Evolutionary conservation across 2,888 invertebrate genomes (phyloP).

Genomic region (Aphidoletes aphidimyza): DNA sequence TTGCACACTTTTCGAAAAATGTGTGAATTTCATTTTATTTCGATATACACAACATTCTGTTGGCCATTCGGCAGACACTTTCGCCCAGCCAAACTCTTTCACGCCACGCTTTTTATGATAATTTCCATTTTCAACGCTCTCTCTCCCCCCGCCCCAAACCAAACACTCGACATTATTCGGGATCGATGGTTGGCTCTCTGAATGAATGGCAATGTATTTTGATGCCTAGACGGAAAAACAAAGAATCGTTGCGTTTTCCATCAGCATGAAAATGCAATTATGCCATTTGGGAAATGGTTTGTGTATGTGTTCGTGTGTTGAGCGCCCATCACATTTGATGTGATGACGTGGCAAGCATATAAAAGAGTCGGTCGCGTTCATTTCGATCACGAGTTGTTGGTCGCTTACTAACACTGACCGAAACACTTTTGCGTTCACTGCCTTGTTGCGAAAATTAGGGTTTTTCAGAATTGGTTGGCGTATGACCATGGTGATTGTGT

Average conservation of each 20-base stretch:
- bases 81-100: not conserved
- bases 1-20: constrained; percentile 41
- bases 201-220: too few relatives aligned
- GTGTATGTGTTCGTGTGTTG: not conserved
- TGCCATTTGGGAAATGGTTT: constrained; percentile 9
- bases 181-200: too few relatives aligned
- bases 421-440: not conserved
- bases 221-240: not conserved
- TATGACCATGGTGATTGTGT: not conserved
- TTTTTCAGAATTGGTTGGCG: not conserved
- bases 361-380: not conserved
- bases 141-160: not conserved
- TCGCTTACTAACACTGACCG: not conserved
- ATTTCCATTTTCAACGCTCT: not conserved
- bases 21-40: constrained; percentile 45
- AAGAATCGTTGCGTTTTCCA: not conserved
- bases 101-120: not conserved
- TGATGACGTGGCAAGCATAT: constrained; percentile 36
- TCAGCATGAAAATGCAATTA: constrained; percentile 51
- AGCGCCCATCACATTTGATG: constrained; percentile 30
- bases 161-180: not conserved
- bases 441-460: constrained; percentile 8
- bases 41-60: not conserved
- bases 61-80: constrained; percentile 15
- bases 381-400: not conserved